phyloP scores from a whole-genome alignment of 1,140 invertebrate species.

The Drosophila tani region DNA sequence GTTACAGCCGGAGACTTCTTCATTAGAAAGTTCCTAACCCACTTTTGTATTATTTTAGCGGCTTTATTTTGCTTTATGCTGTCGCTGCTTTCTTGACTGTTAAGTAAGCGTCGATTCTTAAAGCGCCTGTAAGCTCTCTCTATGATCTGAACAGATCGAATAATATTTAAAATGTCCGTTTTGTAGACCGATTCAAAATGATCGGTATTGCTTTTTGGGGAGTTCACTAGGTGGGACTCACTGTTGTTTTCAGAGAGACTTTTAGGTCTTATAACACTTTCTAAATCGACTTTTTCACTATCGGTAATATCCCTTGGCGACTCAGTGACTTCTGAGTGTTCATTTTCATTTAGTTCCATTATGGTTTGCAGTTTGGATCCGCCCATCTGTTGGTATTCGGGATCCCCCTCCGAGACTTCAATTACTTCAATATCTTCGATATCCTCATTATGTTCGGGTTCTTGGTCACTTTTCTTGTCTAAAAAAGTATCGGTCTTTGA shows the following conservation, averaged over 20 bases:
- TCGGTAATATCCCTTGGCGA: not conserved
- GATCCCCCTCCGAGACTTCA: slow-evolving; percentile 28
- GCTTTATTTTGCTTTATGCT: slow-evolving; percentile 1
- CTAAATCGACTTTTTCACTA: not conserved
- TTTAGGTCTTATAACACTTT: not conserved
- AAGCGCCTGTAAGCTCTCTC: slow-evolving; percentile 36
- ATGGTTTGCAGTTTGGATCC: slow-evolving; percentile 62
- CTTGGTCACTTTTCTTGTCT: not conserved
- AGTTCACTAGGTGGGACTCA: not conserved
- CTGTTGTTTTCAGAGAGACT: not conserved
- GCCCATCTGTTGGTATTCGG: slow-evolving; percentile 38
- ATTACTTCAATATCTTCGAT: slow-evolving; percentile 32
- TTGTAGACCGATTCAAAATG: slow-evolving; percentile 3
- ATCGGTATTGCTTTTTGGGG: not conserved
- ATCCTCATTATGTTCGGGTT: slow-evolving; percentile 26
- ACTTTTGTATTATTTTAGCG: slow-evolving; percentile 36
- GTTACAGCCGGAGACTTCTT: not conserved
- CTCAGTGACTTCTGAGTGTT: not conserved
- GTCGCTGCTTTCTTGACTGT: not conserved
- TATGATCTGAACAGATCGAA: slow-evolving; percentile 47
- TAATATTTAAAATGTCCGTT: slow-evolving; percentile 10
- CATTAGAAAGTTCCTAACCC: not conserved
- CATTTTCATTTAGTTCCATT: slow-evolving; percentile 64
- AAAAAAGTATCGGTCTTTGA: not conserved
- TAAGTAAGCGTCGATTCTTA: not conserved